Evolutionary conservation across 2,888 invertebrate species (phyloP).

Genomic region (Archaeoteleia sp.): DNA sequence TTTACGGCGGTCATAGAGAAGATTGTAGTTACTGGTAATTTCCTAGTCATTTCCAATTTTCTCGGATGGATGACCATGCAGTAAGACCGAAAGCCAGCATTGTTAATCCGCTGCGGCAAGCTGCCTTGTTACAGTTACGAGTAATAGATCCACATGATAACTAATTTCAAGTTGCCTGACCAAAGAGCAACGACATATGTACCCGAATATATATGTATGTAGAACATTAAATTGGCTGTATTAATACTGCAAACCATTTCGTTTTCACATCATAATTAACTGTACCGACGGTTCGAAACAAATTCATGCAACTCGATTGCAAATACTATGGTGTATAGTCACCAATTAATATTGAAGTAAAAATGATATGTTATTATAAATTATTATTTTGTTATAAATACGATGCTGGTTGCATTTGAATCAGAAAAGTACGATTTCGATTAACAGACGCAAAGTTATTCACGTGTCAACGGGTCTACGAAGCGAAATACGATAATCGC

Average conservation of each 20-base stretch:
- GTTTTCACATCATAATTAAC: too few species aligned
- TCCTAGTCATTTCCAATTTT: constrained; percentile 66
- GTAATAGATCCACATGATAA: constrained; percentile 4
- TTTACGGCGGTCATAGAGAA: background rate
- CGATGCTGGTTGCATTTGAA: background rate
- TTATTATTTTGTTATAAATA: too few species aligned
- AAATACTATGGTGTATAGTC: too few species aligned
- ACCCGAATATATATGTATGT: background rate
- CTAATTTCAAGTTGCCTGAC: constrained; percentile 4
- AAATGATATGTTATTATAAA: too few species aligned
- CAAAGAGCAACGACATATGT: background rate
- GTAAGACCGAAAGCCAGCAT: constrained; percentile 47
- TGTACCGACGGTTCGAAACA: too few species aligned
- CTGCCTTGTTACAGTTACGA: constrained; percentile 45
- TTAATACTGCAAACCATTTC: too few species aligned
- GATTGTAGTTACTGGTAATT: constrained; percentile 42
- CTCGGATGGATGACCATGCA: constrained; percentile 54
- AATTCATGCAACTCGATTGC: too few species aligned
- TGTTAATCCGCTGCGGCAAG: constrained; percentile 58
- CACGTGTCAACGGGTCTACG: constrained; percentile 54
- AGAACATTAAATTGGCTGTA: background rate
- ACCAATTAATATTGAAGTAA: too few species aligned
- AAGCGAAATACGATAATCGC: constrained; percentile 66
- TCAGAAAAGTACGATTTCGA: constrained; percentile 1
- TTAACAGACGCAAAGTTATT: constrained; percentile 45